Evolutionary conservation across 2,888 invertebrate species (phyloP).

Genomic region (Xestia ashworthii): DNA sequence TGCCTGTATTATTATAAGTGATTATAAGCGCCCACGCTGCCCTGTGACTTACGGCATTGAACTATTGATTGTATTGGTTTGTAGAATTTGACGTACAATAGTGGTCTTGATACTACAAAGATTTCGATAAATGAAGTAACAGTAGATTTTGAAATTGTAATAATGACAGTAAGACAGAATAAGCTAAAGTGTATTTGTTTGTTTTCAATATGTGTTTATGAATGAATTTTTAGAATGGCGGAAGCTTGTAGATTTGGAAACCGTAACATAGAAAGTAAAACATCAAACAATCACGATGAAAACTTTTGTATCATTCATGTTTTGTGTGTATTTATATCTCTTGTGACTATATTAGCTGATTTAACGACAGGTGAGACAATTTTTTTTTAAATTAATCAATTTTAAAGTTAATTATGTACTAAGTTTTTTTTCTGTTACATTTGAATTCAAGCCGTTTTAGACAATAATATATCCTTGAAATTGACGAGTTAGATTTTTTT

Average conservation of each 20-base stretch:
- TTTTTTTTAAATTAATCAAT: background rate
- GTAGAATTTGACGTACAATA: slow-evolving; percentile 69
- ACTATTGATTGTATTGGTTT: slow-evolving; percentile 63
- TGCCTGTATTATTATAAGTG: too few relatives aligned
- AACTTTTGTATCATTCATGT: slow-evolving; percentile 89
- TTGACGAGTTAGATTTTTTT: slow-evolving; percentile 17
- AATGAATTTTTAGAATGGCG: slow-evolving; percentile 81
- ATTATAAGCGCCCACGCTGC: slow-evolving; percentile 71
- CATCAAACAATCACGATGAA: slow-evolving; percentile 81
- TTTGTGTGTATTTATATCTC: slow-evolving; percentile 89
- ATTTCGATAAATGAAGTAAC: slow-evolving; percentile 33
- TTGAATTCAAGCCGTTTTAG: slow-evolving; percentile 50
- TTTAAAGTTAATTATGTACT: background rate
- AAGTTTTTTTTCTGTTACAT: slow-evolving; percentile 41
- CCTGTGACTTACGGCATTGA: slow-evolving; percentile 50
- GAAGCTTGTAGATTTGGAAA: slow-evolving; percentile 85
- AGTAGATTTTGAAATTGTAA: slow-evolving; percentile 46
- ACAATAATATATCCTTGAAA: slow-evolving; percentile 11
- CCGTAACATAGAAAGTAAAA: slow-evolving; percentile 79
- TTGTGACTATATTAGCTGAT: slow-evolving; percentile 91
- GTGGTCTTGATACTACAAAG: slow-evolving; percentile 30
- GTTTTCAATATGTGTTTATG: slow-evolving; percentile 62
- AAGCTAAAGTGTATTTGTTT: slow-evolving; percentile 48
- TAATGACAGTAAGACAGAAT: slow-evolving; percentile 42
- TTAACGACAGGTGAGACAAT: slow-evolving; percentile 89